phyloP scores from a whole-genome alignment of 2,113 vertebrate species.

The Zapus hudsonius region DNA sequence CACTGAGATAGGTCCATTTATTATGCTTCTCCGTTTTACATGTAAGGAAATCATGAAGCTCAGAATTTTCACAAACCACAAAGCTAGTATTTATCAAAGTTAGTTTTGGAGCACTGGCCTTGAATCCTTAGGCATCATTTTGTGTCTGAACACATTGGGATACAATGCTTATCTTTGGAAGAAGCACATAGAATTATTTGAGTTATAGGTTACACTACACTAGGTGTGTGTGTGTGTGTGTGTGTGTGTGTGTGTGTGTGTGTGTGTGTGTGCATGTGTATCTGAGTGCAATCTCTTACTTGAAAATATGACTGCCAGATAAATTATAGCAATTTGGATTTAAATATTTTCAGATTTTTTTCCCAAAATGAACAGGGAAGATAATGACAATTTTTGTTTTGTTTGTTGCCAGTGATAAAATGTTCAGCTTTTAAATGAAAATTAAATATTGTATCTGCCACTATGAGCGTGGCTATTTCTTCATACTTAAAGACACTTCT shows the following conservation, averaged over 20 bases:
- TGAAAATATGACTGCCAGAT: neutral
- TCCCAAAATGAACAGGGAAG: constrained; percentile 16
- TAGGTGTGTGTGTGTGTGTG: neutral
- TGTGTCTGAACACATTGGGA: neutral
- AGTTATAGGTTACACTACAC: neutral
- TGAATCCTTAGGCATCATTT: neutral
- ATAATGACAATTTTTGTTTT: neutral
- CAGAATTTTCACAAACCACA: neutral
- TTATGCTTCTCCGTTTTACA: neutral
- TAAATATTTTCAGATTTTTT: constrained; percentile 11
- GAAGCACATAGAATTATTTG: neutral
- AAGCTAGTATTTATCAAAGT: neutral
- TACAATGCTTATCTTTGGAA: neutral
- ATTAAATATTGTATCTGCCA: constrained; percentile 8
- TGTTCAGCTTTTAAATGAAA: constrained; percentile 2
- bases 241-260: neutral
- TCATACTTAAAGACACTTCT: neutral
- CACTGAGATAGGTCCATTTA: neutral
- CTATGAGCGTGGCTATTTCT: neutral
- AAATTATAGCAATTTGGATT: constrained; percentile 32
- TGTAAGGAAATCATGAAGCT: neutral
- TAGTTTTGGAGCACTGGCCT: neutral
- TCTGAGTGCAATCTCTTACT: neutral
- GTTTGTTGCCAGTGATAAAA: neutral
- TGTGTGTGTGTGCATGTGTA: no score